These are phyloP conservation scores for Zosterops borbonicus DNA, from an alignment of 2,113 vertebrate species.

Conservation along the genomic window DNA sequence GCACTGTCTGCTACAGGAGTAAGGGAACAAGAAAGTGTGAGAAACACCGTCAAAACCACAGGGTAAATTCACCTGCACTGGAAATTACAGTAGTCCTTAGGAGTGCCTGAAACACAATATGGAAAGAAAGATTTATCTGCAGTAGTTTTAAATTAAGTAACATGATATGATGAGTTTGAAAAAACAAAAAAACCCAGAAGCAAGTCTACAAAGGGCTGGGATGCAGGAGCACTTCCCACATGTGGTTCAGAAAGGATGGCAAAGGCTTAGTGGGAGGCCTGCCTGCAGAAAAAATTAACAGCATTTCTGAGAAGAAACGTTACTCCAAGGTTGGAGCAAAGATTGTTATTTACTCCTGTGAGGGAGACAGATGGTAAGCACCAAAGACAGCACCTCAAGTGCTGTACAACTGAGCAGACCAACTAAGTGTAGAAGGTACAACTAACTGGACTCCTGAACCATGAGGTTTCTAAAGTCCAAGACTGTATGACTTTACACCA, in stretches of 20 bases:
- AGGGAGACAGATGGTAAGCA: not conserved
- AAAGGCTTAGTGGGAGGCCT: not conserved
- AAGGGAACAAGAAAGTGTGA: accelerated
- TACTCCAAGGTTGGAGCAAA: not conserved
- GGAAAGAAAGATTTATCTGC: not conserved
- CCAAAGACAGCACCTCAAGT: not conserved
- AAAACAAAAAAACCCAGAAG: not conserved
- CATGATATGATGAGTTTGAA: not conserved
- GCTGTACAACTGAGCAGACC: not conserved
- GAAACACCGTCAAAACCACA: not conserved
- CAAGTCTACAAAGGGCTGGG: not conserved
- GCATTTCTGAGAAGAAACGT: not conserved
- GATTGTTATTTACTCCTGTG: not conserved
- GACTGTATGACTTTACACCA: not conserved
- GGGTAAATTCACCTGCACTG: not conserved
- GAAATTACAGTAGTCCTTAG: not conserved
- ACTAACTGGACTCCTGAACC: not conserved
- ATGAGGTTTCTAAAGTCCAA: not conserved
- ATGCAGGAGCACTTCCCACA: not conserved
- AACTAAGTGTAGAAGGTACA: not conserved
- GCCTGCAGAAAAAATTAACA: not conserved
- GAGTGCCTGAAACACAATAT: not conserved
- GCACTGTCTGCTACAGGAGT: accelerated
- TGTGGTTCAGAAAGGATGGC: not conserved
- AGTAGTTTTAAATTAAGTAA: not conserved